Evolutionary conservation across 2,797 vertebrate genomes (phyloP).

Genomic region (Hirundo rustica): DNA sequence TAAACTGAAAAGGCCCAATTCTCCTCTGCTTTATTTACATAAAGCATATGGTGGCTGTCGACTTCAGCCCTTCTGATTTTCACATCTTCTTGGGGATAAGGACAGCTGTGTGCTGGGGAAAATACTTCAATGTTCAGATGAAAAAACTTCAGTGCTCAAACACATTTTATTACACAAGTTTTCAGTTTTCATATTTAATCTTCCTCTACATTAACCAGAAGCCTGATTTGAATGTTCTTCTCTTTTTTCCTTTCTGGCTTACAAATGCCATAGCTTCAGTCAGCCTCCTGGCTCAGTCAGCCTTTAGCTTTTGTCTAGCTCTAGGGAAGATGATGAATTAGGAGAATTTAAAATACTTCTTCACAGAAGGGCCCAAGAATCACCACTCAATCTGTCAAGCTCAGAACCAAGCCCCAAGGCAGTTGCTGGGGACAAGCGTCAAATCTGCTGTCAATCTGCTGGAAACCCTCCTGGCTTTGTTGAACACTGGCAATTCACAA

Average conservation of each 20-base stretch:
- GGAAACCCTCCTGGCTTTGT: neutral
- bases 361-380: neutral
- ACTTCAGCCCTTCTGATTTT: neutral
- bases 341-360: constrained; percentile 23
- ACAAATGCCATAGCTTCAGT: neutral
- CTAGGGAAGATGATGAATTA: neutral
- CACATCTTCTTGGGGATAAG: neutral
- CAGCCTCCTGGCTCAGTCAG: constrained; percentile 26
- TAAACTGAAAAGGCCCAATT: neutral
- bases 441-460: neutral
- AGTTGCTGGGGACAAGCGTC: neutral
- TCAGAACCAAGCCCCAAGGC: neutral
- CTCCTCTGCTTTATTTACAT: constrained; percentile 21
- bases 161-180: neutral
- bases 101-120: neutral
- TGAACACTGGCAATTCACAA: neutral
- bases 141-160: neutral
- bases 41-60: neutral
- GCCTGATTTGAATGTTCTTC: neutral
- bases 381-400: constrained; percentile 11
- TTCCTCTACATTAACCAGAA: neutral
- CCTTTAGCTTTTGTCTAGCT: neutral
- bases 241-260: neutral
- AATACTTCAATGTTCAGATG: neutral
- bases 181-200: neutral